phyloP scores from a whole-genome alignment of 2,797 vertebrate genomes.

The Sparidentex hasta region DNA sequence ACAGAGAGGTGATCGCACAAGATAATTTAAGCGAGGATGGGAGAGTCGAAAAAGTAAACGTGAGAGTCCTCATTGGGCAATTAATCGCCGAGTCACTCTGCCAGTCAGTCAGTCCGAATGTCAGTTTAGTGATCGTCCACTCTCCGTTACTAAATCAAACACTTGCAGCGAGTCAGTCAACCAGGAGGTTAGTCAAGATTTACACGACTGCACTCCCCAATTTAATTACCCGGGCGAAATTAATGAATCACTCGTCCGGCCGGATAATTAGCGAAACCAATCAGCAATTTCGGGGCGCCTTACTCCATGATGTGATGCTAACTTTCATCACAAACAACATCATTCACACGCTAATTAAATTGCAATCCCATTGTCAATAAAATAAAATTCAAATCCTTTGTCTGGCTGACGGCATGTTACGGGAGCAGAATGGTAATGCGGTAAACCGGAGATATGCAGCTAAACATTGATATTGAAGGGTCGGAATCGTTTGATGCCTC shows the following conservation, averaged over 20 bases:
- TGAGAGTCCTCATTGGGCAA: slow-evolving; percentile 20
- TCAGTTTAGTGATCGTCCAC: slow-evolving; percentile 12
- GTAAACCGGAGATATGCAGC: slow-evolving; percentile 41
- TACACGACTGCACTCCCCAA: slow-evolving; percentile 23
- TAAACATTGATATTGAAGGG: slow-evolving; percentile 40
- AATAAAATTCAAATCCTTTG: slow-evolving; percentile 36
- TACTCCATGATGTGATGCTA: slow-evolving; percentile 42
- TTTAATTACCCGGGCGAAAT: slow-evolving; percentile 17
- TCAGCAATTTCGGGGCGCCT: slow-evolving; percentile 24
- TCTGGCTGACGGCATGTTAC: slow-evolving; percentile 43
- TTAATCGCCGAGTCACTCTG: slow-evolving; percentile 22
- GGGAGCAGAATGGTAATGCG: slow-evolving; percentile 47
- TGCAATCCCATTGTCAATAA: slow-evolving; percentile 39
- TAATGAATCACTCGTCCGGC: slow-evolving; percentile 22
- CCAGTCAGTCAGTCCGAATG: neutral
- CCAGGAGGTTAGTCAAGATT: neutral
- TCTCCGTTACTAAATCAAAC: neutral
- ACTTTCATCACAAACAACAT: slow-evolving; percentile 56
- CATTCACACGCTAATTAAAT: slow-evolving; percentile 51
- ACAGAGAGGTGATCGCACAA: slow-evolving; percentile 69
- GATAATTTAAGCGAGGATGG: slow-evolving; percentile 67
- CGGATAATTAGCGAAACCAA: slow-evolving; percentile 43
- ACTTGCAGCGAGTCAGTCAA: neutral
- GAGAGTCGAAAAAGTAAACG: slow-evolving; percentile 16
- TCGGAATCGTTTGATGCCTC: slow-evolving; percentile 34